These are phyloP conservation scores for Pammene aurita DNA, from an alignment of 2,888 invertebrate species.

Conservation along the genomic window DNA sequence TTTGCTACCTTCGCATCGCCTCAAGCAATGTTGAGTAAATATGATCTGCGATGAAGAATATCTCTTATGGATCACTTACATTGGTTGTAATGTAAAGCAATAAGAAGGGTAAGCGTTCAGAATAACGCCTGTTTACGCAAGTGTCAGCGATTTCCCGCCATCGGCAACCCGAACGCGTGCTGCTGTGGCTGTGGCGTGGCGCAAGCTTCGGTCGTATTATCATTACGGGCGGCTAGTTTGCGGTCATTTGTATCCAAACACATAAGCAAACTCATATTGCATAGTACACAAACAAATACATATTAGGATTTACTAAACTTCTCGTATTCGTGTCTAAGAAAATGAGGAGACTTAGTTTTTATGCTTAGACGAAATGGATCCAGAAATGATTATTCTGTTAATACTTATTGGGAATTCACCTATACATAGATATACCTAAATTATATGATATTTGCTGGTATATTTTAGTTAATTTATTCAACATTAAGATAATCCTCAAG, in stretches of 20 bases:
- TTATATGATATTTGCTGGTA: too few species aligned
- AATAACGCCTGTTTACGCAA: constrained; percentile 74
- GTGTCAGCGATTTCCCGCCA: constrained; percentile 71
- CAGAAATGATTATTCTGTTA: too few species aligned
- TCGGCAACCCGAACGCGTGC: constrained; percentile 70
- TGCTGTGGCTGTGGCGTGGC: too few species aligned
- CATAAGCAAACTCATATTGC: not conserved
- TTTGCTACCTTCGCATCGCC: not conserved
- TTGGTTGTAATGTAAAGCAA: not conserved
- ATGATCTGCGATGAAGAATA: not conserved
- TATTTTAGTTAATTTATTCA: not conserved
- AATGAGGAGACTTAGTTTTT: too few species aligned
- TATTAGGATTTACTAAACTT: too few species aligned
- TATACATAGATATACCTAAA: too few species aligned
- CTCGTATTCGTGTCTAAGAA: too few species aligned
- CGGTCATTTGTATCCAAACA: constrained; percentile 17
- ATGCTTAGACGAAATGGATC: too few species aligned
- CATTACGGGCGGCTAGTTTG: constrained; percentile 60
- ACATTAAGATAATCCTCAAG: not conserved
- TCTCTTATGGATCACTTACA: not conserved
- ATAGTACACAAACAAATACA: not conserved
- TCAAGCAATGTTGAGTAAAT: not conserved
- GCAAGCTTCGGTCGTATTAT: constrained; percentile 78
- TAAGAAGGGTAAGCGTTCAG: constrained; percentile 33
- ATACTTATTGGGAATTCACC: too few species aligned